A percentile compares a stretch with the other conserved stretches of the same genome.
phyloP scores from a whole-genome alignment of 53 echinoderm and acorn worm species.

The Luidia sarsii region DNA sequence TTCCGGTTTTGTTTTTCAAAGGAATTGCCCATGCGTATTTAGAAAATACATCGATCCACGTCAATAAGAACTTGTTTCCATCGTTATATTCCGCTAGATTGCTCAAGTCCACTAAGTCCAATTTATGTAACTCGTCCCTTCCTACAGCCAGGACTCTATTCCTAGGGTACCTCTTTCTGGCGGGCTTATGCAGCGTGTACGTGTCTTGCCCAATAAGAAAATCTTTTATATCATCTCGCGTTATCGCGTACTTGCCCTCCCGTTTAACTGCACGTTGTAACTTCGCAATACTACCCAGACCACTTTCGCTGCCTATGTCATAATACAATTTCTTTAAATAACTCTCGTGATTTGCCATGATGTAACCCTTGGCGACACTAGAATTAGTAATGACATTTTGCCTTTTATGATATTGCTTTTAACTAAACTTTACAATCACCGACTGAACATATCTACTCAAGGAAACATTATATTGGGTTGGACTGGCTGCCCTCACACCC shows the following conservation, averaged over 20 bases:
- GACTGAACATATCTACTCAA: too few species aligned
- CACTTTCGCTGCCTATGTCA: conserved; percentile 30
- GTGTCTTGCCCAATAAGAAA: conserved; percentile 49
- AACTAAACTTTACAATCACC: too few species aligned
- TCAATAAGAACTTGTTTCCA: conserved; percentile 49
- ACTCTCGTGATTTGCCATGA: too few species aligned
- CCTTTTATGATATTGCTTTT: too few species aligned
- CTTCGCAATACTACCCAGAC: conserved; percentile 59
- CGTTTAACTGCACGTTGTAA: conserved; percentile 51
- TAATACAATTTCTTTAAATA: conserved; percentile 50
- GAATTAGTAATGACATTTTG: neutral
- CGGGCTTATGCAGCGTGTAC: conserved; percentile 63
- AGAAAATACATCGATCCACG: too few species aligned
- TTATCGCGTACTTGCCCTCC: conserved; percentile 43
- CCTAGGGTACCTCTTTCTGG: conserved; percentile 34
- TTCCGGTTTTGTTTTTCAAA: conserved; percentile 67
- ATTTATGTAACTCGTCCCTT: conserved; percentile 57
- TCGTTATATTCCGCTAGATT: conserved; percentile 44
- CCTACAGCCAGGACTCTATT: conserved; percentile 50
- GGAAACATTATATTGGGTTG: too few species aligned
- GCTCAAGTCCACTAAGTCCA: conserved; percentile 62
- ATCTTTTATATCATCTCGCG: conserved; percentile 32
- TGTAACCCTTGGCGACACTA: too few species aligned
- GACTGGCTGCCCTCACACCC: too few species aligned
- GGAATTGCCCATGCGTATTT: conserved; percentile 55